Base-by-base conservation (phyloP, 2,888 invertebrate genomes). In the Oxyteleia sp. region DNA sequence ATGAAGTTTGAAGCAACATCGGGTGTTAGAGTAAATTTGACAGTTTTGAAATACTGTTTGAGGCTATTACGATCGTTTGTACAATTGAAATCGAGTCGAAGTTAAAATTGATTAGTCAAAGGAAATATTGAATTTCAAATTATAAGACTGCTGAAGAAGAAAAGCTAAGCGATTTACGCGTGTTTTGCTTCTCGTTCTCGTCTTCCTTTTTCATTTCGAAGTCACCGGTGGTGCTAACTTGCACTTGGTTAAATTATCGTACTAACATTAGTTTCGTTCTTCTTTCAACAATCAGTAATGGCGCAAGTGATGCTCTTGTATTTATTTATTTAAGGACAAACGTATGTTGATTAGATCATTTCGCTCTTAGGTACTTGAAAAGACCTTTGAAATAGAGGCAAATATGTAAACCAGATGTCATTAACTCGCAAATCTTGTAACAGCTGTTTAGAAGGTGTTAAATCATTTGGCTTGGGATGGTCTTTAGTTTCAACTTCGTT, bases 341-440 rank as follows among this genome's bases (percentile, higher is more conserved):
- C 18, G 8, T 20, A 47, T 20, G 10, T 18, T 23, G 18, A 57
- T 57, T 57, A 35, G 69, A 45, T 69, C 11, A 47, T 13, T 15
- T 51, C 26, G 66, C 26, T 51, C 16, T 35, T 20, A 18, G 13
- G 26, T 18, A 16, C 4, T 69, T 4, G 15, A 20, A 7, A 41
- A 69, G 35, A 23, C 45, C 35, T 51, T 63, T 47, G 10, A 38
- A 61, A 47, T 45, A 26, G 59, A 61, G 7, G 23, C 4, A 41
- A 74, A 55, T 16, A 41, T 74, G 63, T 35, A 63, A 45, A 45
- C 32, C 74, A 64, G 63, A 64, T 74, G 74, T 64, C 23, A 45
- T 23, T 71, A 13, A 20, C 32, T n/a, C n/a, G n/a, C n/a, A 29
- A 53, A 53, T 45, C 23, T 72, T 61, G 26, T 29, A 23, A 32